Percentiles rank a stretch among this genome's conserved stretches.
Evolutionary conservation across 2,113 vertebrate genomes (phyloP).

Genomic region (Balaenoptera acutorostrata): DNA sequence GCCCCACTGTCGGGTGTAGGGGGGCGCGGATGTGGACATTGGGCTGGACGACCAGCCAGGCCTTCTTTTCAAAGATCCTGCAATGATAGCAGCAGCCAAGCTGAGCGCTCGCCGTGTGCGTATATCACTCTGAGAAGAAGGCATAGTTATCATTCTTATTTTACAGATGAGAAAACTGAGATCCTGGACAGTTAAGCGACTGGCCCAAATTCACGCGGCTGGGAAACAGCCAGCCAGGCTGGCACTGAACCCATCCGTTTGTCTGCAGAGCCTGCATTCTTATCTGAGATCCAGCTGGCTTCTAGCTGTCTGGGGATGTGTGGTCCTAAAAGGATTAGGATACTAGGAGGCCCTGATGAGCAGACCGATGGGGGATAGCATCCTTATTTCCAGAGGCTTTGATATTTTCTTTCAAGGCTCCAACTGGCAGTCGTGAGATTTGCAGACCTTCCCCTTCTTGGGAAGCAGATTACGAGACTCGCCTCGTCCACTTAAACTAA

Average conservation of each 20-base stretch:
- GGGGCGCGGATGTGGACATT: rapidly evolving
- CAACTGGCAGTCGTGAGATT: background rate
- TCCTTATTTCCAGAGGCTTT: background rate
- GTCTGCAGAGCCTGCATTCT: background rate
- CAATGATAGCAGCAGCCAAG: no score
- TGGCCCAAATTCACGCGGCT: background rate
- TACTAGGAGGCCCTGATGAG: background rate
- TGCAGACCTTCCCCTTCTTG: background rate
- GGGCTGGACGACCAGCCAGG: background rate
- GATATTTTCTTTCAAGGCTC: background rate
- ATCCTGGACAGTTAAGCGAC: background rate
- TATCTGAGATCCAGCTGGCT: background rate
- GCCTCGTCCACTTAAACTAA: background rate
- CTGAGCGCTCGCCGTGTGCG: background rate
- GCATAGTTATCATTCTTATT: background rate
- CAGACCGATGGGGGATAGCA: background rate
- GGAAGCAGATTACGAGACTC: background rate
- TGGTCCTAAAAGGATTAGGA: background rate
- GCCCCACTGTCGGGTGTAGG: background rate
- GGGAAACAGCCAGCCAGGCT: background rate
- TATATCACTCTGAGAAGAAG: background rate
- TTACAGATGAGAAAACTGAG: background rate
- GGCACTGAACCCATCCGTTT: background rate
- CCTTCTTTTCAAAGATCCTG: background rate
- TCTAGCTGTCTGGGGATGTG: background rate